Evolutionary conservation across 2,797 vertebrate species (phyloP).

Genomic region (Iguana delicatissima): DNA sequence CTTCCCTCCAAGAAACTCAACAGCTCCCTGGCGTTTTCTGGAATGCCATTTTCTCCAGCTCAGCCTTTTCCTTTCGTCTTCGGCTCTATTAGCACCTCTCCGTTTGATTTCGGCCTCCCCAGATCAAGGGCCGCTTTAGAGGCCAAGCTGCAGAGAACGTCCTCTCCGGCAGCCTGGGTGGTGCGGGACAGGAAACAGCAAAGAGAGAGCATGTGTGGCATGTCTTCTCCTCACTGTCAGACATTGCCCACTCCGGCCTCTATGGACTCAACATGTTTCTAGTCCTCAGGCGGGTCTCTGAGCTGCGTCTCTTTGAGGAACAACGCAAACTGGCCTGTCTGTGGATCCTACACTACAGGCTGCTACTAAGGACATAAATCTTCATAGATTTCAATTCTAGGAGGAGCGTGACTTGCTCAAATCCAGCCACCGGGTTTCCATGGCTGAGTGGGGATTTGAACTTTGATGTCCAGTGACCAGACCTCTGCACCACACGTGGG

Average conservation of each 20-base stretch:
- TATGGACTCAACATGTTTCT: no score
- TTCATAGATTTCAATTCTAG: no score
- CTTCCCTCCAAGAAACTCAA: background rate
- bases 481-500: no score
- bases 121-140: background rate
- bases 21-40: background rate
- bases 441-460: no score
- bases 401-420: no score
- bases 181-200: background rate
- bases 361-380: no score
- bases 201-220: background rate
- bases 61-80: background rate
- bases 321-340: no score
- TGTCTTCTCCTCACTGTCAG: background rate
- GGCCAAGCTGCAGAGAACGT: background rate
- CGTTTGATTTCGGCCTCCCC: background rate
- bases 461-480: no score
- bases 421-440: no score
- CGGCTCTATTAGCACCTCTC: background rate
- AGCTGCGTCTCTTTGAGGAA: no score
- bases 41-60: background rate
- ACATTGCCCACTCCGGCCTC: background rate
- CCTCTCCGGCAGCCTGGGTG: background rate
- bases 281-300: no score
- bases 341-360: no score